phyloP scores from a whole-genome alignment of 2,113 vertebrate species.

The Hymenochirus boettgeri region DNA sequence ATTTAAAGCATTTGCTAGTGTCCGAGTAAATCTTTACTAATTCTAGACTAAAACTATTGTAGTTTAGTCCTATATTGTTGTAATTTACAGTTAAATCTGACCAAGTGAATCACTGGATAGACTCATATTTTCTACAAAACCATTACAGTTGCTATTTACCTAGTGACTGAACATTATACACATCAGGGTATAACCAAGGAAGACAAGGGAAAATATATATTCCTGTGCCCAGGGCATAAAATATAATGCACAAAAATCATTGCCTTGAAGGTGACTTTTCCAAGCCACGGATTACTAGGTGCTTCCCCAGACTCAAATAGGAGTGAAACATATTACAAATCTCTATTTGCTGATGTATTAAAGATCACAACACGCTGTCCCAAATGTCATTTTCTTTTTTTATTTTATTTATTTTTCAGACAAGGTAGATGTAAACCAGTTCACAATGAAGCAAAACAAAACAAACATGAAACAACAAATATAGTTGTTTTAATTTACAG shows the following conservation, averaged over 20 bases:
- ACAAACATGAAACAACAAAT: too few relatives aligned
- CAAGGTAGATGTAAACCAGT: too few relatives aligned
- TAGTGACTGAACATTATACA: conserved; percentile 34
- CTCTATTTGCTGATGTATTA: conserved; percentile 17
- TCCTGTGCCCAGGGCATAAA: conserved; percentile 33
- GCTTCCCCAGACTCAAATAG: conserved; percentile 14
- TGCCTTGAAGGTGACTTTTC: conserved; percentile 41
- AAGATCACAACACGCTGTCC: conserved; percentile 1
- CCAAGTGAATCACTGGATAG: conserved; percentile 34
- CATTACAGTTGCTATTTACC: conserved; percentile 39
- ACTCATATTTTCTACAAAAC: conserved; percentile 31
- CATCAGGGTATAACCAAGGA: conserved; percentile 18
- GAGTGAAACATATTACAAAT: conserved; percentile 14
- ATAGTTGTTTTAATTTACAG: too few relatives aligned
- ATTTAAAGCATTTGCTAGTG: too few relatives aligned
- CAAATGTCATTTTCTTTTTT: background rate
- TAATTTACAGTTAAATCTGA: conserved; percentile 31
- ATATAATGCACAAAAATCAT: conserved; percentile 25
- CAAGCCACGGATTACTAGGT: conserved; percentile 31
- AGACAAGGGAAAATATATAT: conserved; percentile 38
- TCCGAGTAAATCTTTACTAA: too few relatives aligned
- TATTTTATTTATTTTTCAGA: background rate
- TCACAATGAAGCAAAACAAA: too few relatives aligned
- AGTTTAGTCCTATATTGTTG: conserved; percentile 6
- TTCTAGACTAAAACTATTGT: background rate